These are phyloP conservation scores for Sminthurinus aureus DNA, from an alignment of 2,888 invertebrate genomes.

Conservation along the genomic window DNA sequence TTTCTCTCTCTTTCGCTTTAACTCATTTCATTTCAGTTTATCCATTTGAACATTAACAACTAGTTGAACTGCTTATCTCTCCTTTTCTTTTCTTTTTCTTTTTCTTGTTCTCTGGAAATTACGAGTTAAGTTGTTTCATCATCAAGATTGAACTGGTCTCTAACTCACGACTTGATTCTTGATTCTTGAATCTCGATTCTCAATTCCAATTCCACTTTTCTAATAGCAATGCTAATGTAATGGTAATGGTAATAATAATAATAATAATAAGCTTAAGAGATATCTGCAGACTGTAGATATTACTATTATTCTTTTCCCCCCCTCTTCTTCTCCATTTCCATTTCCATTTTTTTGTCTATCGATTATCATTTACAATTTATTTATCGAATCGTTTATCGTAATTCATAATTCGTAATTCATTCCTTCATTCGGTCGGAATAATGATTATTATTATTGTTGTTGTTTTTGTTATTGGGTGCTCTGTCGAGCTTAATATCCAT, in stretches of 20 bases:
- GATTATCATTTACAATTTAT: not conserved
- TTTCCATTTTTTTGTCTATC: not conserved
- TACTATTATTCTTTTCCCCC: not conserved
- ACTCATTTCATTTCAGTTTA: not conserved
- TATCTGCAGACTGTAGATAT: too few species aligned
- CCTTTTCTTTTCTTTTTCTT: not conserved
- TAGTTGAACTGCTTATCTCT: constrained; percentile 2
- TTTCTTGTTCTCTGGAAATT: not conserved
- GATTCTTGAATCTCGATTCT: too few species aligned
- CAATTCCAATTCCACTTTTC: not conserved
- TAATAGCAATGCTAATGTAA: not conserved
- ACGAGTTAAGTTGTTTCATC: not conserved
- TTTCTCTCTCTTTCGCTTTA: constrained; percentile 9
- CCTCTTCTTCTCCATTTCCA: not conserved
- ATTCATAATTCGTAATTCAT: too few species aligned
- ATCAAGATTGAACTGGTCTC: not conserved
- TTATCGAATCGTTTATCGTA: too few species aligned
- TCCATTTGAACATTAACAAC: constrained; percentile 1
- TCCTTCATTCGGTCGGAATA: too few species aligned
- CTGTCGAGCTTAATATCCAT: too few species aligned
- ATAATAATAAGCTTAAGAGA: too few species aligned
- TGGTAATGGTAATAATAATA: not conserved
- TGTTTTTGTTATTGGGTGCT: too few species aligned
- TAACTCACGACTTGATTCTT: constrained; percentile 1
- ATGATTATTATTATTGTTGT: too few species aligned